Evolutionary conservation across 1,140 invertebrate species (phyloP).

Genomic region (Liolophura sinensis): DNA sequence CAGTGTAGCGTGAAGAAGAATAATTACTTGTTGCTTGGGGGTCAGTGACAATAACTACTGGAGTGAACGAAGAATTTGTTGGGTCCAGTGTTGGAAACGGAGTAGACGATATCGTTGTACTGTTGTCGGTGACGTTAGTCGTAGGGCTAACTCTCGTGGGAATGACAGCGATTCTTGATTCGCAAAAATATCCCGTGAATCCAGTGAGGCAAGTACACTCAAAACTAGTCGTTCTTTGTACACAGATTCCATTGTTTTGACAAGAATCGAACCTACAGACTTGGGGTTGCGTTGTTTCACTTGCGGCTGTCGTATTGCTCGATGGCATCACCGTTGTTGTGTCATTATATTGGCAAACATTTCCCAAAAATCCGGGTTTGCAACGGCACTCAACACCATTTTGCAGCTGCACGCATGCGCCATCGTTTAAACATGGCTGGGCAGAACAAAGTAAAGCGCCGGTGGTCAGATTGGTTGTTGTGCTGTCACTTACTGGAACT

Average conservation of each 20-base stretch:
- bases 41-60: too few species aligned
- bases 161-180: neutral
- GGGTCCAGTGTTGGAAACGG: too few species aligned
- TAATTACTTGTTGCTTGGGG: too few species aligned
- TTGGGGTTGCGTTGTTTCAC: constrained; percentile 1
- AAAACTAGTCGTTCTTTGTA: constrained; percentile 67
- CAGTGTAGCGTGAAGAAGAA: too few species aligned
- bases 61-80: too few species aligned
- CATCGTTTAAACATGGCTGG: constrained; percentile 20
- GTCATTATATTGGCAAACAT: constrained; percentile 15
- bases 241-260: constrained; percentile 34
- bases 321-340: constrained; percentile 15
- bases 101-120: too few species aligned
- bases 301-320: constrained; percentile 22
- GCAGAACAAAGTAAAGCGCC: constrained; percentile 4
- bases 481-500: neutral
- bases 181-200: constrained; percentile 69
- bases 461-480: too few species aligned
- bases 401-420: constrained; percentile 11
- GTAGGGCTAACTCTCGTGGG: too few species aligned
- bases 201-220: constrained; percentile 84
- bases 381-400: constrained; percentile 11
- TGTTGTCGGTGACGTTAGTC: too few species aligned
- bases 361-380: constrained; percentile 4
- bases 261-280: constrained; percentile 48